Percentiles rank a stretch among this genome's conserved stretches.
These are phyloP conservation scores for Gracilinanus agilis DNA, from an alignment of 2,113 vertebrate genomes.

Conservation along the genomic window DNA sequence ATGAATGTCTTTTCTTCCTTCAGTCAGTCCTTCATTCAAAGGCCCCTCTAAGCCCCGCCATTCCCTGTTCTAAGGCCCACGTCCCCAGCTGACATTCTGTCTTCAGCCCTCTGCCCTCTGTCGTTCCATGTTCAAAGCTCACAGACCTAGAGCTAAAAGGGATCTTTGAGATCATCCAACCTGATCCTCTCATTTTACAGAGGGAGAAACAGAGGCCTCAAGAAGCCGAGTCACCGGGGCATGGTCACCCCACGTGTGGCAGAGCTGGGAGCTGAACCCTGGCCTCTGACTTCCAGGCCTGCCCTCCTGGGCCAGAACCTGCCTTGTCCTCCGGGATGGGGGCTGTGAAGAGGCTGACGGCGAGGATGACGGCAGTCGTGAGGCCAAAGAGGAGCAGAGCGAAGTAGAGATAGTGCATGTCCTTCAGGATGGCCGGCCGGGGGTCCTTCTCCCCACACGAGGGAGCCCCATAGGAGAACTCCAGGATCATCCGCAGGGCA, in stretches of 20 bases:
- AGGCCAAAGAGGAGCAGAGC: slow-evolving; percentile 91
- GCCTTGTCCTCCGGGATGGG: slow-evolving; percentile 90
- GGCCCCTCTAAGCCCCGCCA: not conserved
- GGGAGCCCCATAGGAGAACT: slow-evolving; percentile 88
- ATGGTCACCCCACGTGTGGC: not conserved
- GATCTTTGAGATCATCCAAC: not conserved
- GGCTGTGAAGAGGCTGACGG: slow-evolving; percentile 89
- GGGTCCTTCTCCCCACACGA: slow-evolving; percentile 91
- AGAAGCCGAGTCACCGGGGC: not conserved
- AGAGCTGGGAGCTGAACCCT: not conserved
- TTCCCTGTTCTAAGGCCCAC: too few relatives aligned
- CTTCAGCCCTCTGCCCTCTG: too few relatives aligned
- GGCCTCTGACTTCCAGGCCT: not conserved
- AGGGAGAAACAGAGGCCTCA: not conserved
- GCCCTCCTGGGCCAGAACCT: slow-evolving; percentile 71
- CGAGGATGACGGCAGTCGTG: slow-evolving; percentile 83
- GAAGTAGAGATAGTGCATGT: slow-evolving; percentile 97
- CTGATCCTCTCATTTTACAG: not conserved
- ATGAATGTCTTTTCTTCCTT: not conserved
- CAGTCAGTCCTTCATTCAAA: not conserved
- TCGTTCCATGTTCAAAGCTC: not conserved
- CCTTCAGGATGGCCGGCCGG: slow-evolving; percentile 89
- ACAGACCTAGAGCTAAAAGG: not conserved
- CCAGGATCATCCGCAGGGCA: slow-evolving; percentile 89
- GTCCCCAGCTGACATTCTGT: too few relatives aligned